Evolutionary conservation across 2,888 invertebrate genomes (phyloP), one percentile per base, ranked within the genome.

Genomic region (Chymomyza amoena): DNA sequence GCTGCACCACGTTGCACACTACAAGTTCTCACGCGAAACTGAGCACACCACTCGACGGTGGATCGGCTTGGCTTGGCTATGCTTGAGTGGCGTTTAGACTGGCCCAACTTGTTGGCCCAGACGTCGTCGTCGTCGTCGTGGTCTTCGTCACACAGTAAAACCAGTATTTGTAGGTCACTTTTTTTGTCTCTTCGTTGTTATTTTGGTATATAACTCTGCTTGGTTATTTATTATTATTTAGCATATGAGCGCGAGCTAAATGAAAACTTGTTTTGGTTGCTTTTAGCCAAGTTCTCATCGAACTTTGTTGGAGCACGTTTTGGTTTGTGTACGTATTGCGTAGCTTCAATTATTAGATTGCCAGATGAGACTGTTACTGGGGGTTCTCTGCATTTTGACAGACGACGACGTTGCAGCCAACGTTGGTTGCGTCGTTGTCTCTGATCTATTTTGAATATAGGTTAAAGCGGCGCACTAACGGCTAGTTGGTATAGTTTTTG

Each of bases 141-240:
- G 32, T 32, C 32, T 50, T 61, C 68, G 70, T 61, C 68, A 69
- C 74, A 60, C 69, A 73, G 76, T 72, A 81, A 87, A 90, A 90
- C 90, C 84, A 85, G 90, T 90, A 89, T 90, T 90, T 90, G 86
- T 90, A 90, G 90, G 90, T 90, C 90, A 90, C 90, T 90, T 89
- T 84, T 25, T 72, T 82, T 73, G 69, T 66, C 69, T 64, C 66
- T 70, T 59, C 64, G 20, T 36, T 61, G 61, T 54, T 63, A 15
- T 54, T 54, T 78, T 72, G 76, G 73, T 78, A 78, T 80, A 45
- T 45, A 45, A 13, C 84, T 76, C 76, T 88, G 78, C 79, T 78
- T 78, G 79, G 79, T 68, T 80, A 76, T 80, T 77, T 76, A 81
- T 81, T 84, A 84, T 84, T 84, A 84, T 84, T 84, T 86, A 84